A percentile compares a stretch with the other conserved stretches of the same genome.
Conservation (phyloP, 2,113 vertebrate genomes). For the Ancistrus triradiatus region DNA sequence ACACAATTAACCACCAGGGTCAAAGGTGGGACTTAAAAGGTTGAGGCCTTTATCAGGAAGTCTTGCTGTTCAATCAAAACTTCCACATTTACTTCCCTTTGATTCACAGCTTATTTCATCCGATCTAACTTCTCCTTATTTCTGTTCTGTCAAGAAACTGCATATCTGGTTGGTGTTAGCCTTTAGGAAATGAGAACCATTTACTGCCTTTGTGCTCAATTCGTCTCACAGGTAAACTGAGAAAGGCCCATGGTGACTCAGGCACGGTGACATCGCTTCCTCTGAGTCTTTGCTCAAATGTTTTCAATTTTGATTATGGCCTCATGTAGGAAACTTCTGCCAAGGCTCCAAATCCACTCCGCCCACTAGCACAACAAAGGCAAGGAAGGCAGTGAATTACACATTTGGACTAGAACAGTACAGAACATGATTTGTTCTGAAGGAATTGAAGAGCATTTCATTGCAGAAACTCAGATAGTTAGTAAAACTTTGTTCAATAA, state of each 20-base stretch:
- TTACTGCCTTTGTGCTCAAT: constrained; percentile 33
- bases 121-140: too few relatives aligned
- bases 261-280: constrained; percentile 47
- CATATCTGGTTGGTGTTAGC: constrained; percentile 8
- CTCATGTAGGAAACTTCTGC: constrained; percentile 18
- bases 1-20: too few relatives aligned
- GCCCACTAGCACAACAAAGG: background rate
- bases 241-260: constrained; percentile 23
- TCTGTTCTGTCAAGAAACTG: constrained; percentile 32
- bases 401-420: too few relatives aligned
- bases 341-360: constrained; percentile 3
- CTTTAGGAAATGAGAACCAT: constrained; percentile 22
- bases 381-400: constrained; percentile 10
- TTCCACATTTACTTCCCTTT: too few relatives aligned
- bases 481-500: too few relatives aligned
- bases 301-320: constrained; percentile 32
- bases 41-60: too few relatives aligned
- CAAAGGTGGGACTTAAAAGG: too few relatives aligned
- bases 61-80: too few relatives aligned
- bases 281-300: constrained; percentile 59
- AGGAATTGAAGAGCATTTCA: background rate
- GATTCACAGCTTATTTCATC: too few relatives aligned
- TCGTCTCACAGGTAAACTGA: too few relatives aligned
- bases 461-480: background rate
- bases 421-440: background rate